phyloP scores from a whole-genome alignment of 2,113 vertebrate genomes.

The Callorhinus ursinus region DNA sequence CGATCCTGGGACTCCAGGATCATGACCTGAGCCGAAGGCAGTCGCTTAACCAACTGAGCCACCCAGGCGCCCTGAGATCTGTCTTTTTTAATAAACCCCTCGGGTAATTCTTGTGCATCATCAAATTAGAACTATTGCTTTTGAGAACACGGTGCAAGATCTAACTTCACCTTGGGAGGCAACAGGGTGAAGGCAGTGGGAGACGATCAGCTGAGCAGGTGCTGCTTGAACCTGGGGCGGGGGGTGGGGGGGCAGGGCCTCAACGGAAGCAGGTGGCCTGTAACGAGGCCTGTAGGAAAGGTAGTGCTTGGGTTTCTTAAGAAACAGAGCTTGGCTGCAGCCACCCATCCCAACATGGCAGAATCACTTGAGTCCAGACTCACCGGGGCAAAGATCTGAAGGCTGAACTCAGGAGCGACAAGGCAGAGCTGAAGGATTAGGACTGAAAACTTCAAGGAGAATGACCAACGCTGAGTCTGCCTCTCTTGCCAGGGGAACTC shows the following conservation, averaged over 20 bases:
- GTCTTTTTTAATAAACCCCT: not conserved
- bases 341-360: not conserved
- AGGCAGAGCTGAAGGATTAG: not conserved
- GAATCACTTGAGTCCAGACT: not conserved
- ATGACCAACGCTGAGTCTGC: not conserved
- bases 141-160: not conserved
- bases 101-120: not conserved
- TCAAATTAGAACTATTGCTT: not conserved
- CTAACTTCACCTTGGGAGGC: not conserved
- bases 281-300: rapidly evolving
- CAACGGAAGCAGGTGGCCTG: not conserved
- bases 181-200: not conserved
- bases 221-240: not conserved
- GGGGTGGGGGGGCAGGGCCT: not conserved
- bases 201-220: not conserved
- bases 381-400: not conserved
- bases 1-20: too few species aligned
- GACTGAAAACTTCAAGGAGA: not conserved
- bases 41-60: too few species aligned
- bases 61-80: too few species aligned
- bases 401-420: not conserved
- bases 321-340: not conserved
- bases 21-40: too few species aligned
- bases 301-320: not conserved
- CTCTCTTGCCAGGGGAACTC: not conserved